These are phyloP conservation scores for Intellagama lesueurii DNA, from an alignment of 2,797 vertebrate genomes.

Conservation along the genomic window DNA sequence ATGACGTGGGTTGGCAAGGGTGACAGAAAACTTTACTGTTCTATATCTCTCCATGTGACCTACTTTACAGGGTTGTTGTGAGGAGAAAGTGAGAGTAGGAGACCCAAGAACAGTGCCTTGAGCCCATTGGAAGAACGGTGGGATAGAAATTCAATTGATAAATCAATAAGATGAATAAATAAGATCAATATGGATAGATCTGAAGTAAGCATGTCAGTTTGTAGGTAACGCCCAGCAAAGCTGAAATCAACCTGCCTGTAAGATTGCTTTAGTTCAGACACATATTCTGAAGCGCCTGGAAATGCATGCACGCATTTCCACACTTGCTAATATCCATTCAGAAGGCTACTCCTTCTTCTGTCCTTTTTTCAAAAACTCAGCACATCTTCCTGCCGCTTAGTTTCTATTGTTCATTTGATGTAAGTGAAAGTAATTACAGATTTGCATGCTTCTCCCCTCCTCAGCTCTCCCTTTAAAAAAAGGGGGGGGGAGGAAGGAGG, in stretches of 20 bases:
- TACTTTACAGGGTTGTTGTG: no score
- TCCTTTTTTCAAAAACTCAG: conserved; percentile 21
- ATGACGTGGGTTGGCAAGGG: no score
- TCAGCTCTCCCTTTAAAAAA: conserved; percentile 22
- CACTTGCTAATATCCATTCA: not conserved
- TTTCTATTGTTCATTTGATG: conserved; percentile 57
- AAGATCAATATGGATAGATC: not conserved
- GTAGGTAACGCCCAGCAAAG: not conserved
- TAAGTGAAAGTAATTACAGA: conserved; percentile 66
- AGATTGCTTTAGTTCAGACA: not conserved
- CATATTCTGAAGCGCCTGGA: not conserved
- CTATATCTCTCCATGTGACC: no score
- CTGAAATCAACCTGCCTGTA: not conserved
- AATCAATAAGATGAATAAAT: not conserved
- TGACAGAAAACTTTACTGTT: no score
- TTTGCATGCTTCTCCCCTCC: conserved; percentile 63
- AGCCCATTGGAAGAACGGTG: no score
- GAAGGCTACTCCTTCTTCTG: not conserved
- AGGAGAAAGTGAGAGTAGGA: no score
- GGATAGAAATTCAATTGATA: no score
- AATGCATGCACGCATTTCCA: not conserved
- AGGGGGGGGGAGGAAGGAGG: no score
- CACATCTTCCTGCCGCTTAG: conserved; percentile 36
- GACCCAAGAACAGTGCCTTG: no score
- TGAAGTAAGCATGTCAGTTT: not conserved